These are phyloP conservation scores for Stictonetta naevosa DNA, from an alignment of 2,113 vertebrate genomes.

Conservation along the genomic window DNA sequence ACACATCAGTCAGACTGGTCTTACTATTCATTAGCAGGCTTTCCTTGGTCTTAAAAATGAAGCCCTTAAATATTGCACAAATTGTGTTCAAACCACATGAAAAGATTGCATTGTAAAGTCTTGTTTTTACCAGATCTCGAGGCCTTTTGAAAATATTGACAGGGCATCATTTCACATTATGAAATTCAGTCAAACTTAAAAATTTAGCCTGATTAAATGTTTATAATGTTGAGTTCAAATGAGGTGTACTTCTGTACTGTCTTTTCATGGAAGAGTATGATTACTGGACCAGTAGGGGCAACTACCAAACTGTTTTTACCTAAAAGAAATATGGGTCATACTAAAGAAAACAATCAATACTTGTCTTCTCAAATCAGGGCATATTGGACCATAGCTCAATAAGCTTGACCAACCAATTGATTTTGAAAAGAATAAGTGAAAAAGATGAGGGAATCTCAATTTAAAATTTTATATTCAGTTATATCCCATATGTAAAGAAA, in stretches of 20 bases:
- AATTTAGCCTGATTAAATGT: neutral
- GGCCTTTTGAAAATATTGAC: neutral
- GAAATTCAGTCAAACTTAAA: neutral
- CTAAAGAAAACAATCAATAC: neutral
- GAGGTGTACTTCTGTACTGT: neutral
- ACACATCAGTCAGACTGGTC: neutral
- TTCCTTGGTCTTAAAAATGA: neutral
- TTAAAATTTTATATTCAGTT: neutral
- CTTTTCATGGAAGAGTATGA: neutral
- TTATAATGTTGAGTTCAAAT: neutral
- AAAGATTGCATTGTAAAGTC: neutral
- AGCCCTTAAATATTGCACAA: neutral
- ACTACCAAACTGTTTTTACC: neutral
- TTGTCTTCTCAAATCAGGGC: neutral
- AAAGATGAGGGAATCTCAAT: neutral
- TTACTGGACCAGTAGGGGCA: neutral
- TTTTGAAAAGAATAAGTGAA: constrained; percentile 3
- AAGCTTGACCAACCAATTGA: neutral
- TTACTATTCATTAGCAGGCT: neutral
- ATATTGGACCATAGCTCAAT: neutral
- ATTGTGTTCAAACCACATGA: neutral
- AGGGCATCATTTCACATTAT: neutral
- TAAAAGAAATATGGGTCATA: neutral
- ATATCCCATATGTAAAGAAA: neutral
- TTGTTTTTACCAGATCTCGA: neutral